A percentile compares a stretch with the other conserved stretches of the same genome.
Evolutionary conservation across 2,888 invertebrate species (phyloP).

Genomic region (Melitaea athalia): DNA sequence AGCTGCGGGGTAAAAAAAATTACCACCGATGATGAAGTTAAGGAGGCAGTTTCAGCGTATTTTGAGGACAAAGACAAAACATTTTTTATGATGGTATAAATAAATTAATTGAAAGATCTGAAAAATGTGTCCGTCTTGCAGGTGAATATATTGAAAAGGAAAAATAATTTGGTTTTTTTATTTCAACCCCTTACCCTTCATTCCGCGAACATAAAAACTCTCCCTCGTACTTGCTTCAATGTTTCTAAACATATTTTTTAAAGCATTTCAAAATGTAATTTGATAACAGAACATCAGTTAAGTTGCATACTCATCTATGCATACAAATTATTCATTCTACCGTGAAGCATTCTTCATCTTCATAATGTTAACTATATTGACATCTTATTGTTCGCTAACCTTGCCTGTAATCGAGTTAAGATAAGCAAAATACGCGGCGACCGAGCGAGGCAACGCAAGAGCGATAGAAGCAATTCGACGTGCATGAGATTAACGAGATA

Average conservation of each 20-base stretch:
- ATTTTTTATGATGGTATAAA: too few relatives aligned
- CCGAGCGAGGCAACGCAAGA: conserved; percentile 32
- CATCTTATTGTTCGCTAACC: conserved; percentile 50
- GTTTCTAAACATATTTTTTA: not conserved
- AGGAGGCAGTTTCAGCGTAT: too few relatives aligned
- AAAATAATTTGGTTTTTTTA: too few relatives aligned
- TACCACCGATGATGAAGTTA: too few relatives aligned
- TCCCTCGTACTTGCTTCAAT: too few relatives aligned
- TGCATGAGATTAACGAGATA: conserved; percentile 66
- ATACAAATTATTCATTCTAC: conserved; percentile 17
- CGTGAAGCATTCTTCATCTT: conserved; percentile 22
- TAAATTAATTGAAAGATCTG: too few relatives aligned
- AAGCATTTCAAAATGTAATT: not conserved
- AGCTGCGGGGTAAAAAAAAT: too few relatives aligned
- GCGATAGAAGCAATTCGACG: conserved; percentile 39
- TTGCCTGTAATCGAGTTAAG: conserved; percentile 54
- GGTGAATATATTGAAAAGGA: too few relatives aligned
- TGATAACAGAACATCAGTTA: not conserved
- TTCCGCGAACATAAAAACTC: too few relatives aligned
- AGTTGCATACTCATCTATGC: conserved; percentile 10
- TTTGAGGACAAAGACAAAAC: too few relatives aligned
- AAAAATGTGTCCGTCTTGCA: too few relatives aligned
- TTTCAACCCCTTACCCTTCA: too few relatives aligned
- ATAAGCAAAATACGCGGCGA: conserved; percentile 58
- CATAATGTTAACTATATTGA: conserved; percentile 33